These are phyloP conservation scores for Atherinomorus stipes DNA, from an alignment of 2,113 vertebrate species.

Conservation along the genomic window DNA sequence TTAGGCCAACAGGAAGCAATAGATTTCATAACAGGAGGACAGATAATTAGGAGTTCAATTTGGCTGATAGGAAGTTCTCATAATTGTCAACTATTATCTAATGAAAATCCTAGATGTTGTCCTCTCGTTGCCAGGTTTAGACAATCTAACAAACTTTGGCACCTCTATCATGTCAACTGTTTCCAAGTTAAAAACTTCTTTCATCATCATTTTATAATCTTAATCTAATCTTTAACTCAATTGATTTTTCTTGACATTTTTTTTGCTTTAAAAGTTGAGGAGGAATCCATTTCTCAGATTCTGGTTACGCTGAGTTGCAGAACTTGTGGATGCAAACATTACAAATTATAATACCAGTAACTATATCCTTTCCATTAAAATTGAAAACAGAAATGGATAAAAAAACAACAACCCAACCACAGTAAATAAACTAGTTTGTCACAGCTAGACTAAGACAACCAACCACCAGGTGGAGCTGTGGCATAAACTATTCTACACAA, in stretches of 20 bases:
- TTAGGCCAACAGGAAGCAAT: constrained; percentile 17
- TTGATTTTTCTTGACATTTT: too few species aligned
- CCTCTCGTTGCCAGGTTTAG: background rate
- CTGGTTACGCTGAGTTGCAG: background rate
- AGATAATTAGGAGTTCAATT: constrained; percentile 39
- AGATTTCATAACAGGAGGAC: constrained; percentile 43
- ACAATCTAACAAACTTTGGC: constrained; percentile 16
- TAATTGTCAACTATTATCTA: constrained; percentile 30
- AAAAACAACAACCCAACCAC: constrained; percentile 1
- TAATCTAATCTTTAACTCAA: too few species aligned
- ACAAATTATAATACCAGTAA: too few species aligned
- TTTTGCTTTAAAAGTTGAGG: background rate
- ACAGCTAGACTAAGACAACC: background rate
- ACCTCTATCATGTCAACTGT: background rate
- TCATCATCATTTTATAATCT: too few species aligned
- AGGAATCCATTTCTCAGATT: background rate
- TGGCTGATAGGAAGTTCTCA: constrained; percentile 33
- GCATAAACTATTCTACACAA: constrained; percentile 14
- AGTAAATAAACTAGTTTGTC: background rate
- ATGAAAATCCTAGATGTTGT: constrained; percentile 17
- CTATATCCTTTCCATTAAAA: too few species aligned
- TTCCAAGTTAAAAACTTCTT: background rate
- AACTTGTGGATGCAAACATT: background rate
- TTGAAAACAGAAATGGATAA: background rate
- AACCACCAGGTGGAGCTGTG: constrained; percentile 66